phyloP scores from a whole-genome alignment of 2,797 vertebrate genomes.

The Dryobates pubescens region DNA sequence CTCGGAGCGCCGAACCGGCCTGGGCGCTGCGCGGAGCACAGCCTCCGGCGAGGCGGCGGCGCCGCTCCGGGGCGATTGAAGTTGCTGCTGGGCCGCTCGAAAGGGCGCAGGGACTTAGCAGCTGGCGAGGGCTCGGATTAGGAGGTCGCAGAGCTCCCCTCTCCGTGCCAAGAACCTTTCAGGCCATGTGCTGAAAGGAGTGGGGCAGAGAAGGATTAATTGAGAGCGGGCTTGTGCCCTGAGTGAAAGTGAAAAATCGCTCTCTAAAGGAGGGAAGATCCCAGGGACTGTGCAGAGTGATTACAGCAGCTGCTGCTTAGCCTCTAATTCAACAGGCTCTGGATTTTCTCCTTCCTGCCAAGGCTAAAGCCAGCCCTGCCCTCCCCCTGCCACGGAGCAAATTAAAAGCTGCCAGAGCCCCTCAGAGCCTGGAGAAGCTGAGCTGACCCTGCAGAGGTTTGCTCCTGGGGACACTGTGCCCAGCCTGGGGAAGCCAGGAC shows the following conservation, averaged over 20 bases:
- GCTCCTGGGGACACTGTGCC: neutral
- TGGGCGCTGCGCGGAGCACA: neutral
- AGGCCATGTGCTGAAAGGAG: slow-evolving; percentile 31
- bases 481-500: neutral
- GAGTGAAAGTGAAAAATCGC: slow-evolving; percentile 59
- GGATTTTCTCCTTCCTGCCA: slow-evolving; percentile 42
- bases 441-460: neutral
- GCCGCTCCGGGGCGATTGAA: neutral
- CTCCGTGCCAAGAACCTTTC: neutral
- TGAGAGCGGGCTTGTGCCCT: slow-evolving; percentile 37
- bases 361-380: slow-evolving; percentile 16
- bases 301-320: slow-evolving; percentile 63
- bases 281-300: slow-evolving; percentile 33
- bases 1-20: neutral
- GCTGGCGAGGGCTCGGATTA: slow-evolving; percentile 38
- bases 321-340: slow-evolving; percentile 56
- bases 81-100: neutral
- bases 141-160: neutral
- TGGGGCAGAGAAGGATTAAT: slow-evolving; percentile 55
- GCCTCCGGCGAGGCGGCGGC: neutral
- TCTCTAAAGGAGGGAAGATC: slow-evolving; percentile 68
- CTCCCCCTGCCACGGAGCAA: slow-evolving; percentile 7
- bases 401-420: slow-evolving; percentile 33
- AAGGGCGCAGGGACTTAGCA: slow-evolving; percentile 17
- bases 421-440: neutral